These are phyloP conservation scores for Eumaeus atala DNA, from an alignment of 1,140 invertebrate genomes.

Conservation along the genomic window DNA sequence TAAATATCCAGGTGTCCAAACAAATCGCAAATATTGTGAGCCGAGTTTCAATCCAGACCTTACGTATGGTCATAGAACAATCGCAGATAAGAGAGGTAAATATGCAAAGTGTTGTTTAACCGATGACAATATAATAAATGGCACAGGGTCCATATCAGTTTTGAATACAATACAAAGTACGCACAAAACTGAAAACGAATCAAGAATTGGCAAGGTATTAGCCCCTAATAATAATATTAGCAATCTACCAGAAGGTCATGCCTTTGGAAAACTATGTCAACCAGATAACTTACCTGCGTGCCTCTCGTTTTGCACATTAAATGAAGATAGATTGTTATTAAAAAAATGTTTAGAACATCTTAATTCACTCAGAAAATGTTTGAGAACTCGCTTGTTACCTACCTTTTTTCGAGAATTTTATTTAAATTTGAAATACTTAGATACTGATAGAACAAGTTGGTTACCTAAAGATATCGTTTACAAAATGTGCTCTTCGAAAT, in stretches of 20 bases:
- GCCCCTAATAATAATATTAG: constrained; percentile 66
- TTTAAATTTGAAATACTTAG: constrained; percentile 57
- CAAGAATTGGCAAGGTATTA: constrained; percentile 53
- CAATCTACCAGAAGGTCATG: constrained; percentile 56
- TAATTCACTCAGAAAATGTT: constrained; percentile 56
- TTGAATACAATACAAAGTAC: constrained; percentile 60
- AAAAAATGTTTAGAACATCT: constrained; percentile 59
- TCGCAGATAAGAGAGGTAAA: constrained; percentile 63
- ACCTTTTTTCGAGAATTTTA: constrained; percentile 59
- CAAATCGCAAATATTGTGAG: constrained; percentile 54
- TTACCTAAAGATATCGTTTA: constrained; percentile 48
- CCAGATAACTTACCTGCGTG: constrained; percentile 48
- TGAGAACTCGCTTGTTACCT: constrained; percentile 49
- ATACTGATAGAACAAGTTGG: constrained; percentile 53
- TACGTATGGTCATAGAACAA: constrained; percentile 63
- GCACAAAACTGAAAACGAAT: constrained; percentile 43
- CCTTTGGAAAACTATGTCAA: constrained; percentile 58
- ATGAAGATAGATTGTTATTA: constrained; percentile 53
- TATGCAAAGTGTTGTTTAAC: constrained; percentile 62
- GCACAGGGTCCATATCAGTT: constrained; percentile 36
- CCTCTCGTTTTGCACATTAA: constrained; percentile 56
- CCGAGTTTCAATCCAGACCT: constrained; percentile 42
- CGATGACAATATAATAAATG: constrained; percentile 54
- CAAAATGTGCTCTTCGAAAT: constrained; percentile 39
- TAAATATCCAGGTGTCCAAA: constrained; percentile 58